phyloP scores from a whole-genome alignment of 2,113 vertebrate species.

The Gymnocephalus cernua region DNA sequence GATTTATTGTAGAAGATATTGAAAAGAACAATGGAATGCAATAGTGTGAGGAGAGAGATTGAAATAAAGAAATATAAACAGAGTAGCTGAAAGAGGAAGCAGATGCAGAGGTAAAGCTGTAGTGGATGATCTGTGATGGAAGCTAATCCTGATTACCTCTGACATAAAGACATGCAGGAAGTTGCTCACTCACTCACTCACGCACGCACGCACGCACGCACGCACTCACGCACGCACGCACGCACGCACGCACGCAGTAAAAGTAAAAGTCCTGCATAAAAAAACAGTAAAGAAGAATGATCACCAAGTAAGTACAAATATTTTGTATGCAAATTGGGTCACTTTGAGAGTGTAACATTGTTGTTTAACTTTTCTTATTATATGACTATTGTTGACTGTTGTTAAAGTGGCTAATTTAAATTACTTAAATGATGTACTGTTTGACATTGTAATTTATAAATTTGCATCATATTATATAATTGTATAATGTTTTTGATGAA shows the following conservation, averaged over 20 bases:
- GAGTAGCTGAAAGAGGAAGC: slow-evolving; percentile 33
- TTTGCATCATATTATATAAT: neutral
- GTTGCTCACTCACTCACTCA: neutral
- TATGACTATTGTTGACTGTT: neutral
- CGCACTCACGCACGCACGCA: neutral
- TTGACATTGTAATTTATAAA: neutral
- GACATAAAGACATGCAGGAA: slow-evolving; percentile 52
- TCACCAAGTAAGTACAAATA: no score
- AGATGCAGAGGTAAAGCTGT: slow-evolving; percentile 25
- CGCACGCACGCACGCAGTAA: neutral
- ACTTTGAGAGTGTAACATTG: no score
- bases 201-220: neutral
- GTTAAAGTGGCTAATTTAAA: neutral
- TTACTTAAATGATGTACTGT: neutral
- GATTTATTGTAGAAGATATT: neutral
- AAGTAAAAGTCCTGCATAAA: neutral
- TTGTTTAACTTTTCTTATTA: no score
- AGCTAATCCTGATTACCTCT: slow-evolving; percentile 75
- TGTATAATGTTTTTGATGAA: neutral
- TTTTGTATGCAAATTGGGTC: no score
- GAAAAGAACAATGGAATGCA: neutral
- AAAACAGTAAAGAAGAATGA: neutral
- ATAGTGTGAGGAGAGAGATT: neutral
- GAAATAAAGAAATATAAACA: neutral
- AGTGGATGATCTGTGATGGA: slow-evolving; percentile 69